Base-by-base conservation (phyloP, 2,113 vertebrate genomes). In the Cnemophilus loriae region DNA sequence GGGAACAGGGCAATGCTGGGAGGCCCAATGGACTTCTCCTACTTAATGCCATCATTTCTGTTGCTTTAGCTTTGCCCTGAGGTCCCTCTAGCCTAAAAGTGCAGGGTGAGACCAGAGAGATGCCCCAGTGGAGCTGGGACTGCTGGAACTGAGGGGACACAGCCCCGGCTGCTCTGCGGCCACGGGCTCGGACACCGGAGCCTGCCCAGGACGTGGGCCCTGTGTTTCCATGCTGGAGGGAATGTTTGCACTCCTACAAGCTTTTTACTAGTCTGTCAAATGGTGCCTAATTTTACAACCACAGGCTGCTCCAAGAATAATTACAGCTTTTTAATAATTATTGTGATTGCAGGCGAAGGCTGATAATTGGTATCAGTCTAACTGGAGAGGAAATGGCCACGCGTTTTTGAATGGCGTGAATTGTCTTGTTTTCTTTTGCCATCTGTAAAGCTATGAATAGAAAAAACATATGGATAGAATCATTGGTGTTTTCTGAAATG, bases 311-410 rank as follows among this genome's bases (percentile, higher is more conserved):
- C 69, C 85, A 75, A 95, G 91, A 87, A 81, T 90, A 96, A 97
- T 95, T 96, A 50, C 2, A 84, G 73, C 68, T 96, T 96, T 95
- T 61, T 89, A 92, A 41, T 37, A 94, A 95, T 97, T 97, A 86
- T 63, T 96, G 92, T 91, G 80, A 76, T 93, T 93, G 91, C 42
- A 12, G 89, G 87, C 9, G 13, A 39, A 41, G 88, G 46, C 85
- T 85, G 90, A 87, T 87, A 68, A 88, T 88, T 96, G 95, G 44
- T 95, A 89, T 59, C 78, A 32, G 65, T 85, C 93, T 95, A 96
- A 95, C 86, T 96, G 94, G 92, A 96, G 92, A 87, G 80, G 35
- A 98, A 97, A 91, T 65, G 91, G 83, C 84, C 94, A 82, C 23
- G 27, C 55, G 84, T 76, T 97, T 96, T 49, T 79, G 68, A 97